Evolutionary conservation across 2,888 invertebrate genomes (phyloP).

Genomic region (Pammene aurita): DNA sequence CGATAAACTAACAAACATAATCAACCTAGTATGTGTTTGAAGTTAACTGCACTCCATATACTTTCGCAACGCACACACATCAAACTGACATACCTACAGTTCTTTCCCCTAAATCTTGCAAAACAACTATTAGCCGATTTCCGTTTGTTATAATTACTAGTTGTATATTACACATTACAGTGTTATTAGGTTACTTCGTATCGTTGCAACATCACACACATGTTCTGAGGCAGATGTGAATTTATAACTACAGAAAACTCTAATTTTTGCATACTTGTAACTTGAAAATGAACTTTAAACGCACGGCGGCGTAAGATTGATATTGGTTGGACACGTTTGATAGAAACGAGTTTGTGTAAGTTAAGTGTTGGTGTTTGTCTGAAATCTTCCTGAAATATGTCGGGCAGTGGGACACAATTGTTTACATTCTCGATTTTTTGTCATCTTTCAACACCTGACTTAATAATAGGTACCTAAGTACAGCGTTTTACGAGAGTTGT

Average conservation of each 20-base stretch:
- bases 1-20: no score
- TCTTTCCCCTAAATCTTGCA: slow-evolving; percentile 27
- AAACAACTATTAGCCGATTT: slow-evolving; percentile 31
- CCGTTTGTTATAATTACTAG: slow-evolving; percentile 32
- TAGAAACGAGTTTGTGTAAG: slow-evolving; percentile 5
- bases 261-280: neutral
- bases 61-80: slow-evolving; percentile 9
- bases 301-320: neutral
- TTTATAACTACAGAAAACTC: slow-evolving; percentile 6
- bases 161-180: slow-evolving; percentile 26
- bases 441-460: slow-evolving; percentile 17
- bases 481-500: no score
- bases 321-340: neutral
- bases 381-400: slow-evolving; percentile 36
- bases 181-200: slow-evolving; percentile 34
- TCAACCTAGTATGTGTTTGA: neutral
- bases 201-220: slow-evolving; percentile 32
- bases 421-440: slow-evolving; percentile 27
- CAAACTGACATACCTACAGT: slow-evolving; percentile 9
- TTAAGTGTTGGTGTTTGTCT: slow-evolving; percentile 2
- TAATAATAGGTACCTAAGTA: neutral
- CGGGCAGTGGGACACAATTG: slow-evolving; percentile 33
- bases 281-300: neutral
- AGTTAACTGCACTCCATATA: neutral
- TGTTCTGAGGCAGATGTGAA: slow-evolving; percentile 22